phyloP scores from a whole-genome alignment of 1,140 invertebrate genomes.

The Formica selysi region DNA sequence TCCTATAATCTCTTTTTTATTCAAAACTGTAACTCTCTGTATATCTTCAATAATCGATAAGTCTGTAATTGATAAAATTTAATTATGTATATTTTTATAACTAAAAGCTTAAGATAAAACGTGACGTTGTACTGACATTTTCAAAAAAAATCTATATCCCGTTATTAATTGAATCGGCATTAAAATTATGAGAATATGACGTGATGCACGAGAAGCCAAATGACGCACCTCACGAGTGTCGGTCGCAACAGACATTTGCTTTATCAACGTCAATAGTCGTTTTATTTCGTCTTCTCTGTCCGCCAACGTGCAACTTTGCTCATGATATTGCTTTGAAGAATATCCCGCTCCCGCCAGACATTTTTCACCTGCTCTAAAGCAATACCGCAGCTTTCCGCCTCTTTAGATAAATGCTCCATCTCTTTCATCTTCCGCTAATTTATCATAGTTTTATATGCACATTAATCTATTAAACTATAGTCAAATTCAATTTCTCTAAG shows the following conservation, averaged over 20 bases:
- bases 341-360: conserved; percentile 58
- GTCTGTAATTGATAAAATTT: conserved; percentile 8
- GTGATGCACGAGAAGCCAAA: conserved; percentile 25
- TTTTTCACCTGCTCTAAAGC: conserved; percentile 65
- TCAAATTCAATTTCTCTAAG: background rate
- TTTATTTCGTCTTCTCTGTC: conserved; percentile 73
- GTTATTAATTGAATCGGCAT: conserved; percentile 27
- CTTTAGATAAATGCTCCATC: conserved; percentile 58
- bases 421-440: conserved; percentile 67
- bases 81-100: background rate
- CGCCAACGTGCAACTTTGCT: conserved; percentile 63
- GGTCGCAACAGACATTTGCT: conserved; percentile 52
- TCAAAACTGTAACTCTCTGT: background rate
- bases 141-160: conserved; percentile 15
- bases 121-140: background rate
- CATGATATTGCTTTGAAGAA: conserved; percentile 65
- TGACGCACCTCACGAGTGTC: conserved; percentile 60
- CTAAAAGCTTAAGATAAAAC: background rate
- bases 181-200: conserved; percentile 9
- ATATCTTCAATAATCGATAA: background rate
- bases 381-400: conserved; percentile 59
- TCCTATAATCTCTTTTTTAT: background rate
- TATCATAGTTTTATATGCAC: conserved; percentile 15
- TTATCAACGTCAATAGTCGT: conserved; percentile 59
- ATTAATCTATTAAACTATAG: background rate